Evolutionary conservation across 2,113 vertebrate species (phyloP), one percentile per base, ranked within the genome.

Genomic region (Pollimyrus isidori): DNA sequence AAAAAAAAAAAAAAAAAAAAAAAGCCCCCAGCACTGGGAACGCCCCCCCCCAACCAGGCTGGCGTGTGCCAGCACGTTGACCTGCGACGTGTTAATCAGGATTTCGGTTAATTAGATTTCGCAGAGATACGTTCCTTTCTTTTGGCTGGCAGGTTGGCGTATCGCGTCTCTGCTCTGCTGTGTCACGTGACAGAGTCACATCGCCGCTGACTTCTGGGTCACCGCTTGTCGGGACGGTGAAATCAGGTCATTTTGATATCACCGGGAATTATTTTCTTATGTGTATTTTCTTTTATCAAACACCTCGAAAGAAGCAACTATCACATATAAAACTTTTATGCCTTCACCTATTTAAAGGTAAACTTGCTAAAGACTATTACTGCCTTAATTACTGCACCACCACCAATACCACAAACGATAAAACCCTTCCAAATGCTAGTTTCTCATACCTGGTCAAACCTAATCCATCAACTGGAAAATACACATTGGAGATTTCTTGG

Each of bases 11-110:
- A n/a, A n/a, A n/a, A n/a, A 4, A 35, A 87, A 87, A 76, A 39
- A 30, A 76, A 48, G 15, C 3, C 19, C 21, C 84, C 26, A 10
- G 85, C 49, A 30, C 85, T 17, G 48, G n/a, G 1, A 35, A 35
- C 49, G 11, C 21, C 48, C 26, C 49, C 48, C n/a, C 26, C 49
- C 48, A 11, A 35, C 10, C 1, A 26, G 17, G 21, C 49, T 49
- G 11, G 26, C n/a, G 26, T 30, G n/a, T 7, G 49, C 26, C 0
- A 23, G 48, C n/a, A 86, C 21, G 9, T 19, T 48, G 83, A 86
- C 85, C 85, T 53, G 26, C 26, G 49, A 52, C 85, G 15, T 53
- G 85, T 53, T 94, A 92, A 93, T 92, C 93, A 90, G 93, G 92
- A 88, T 49, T 49, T 52, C 89, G 84, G 45, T 92, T 84, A 84